A percentile compares a stretch with the other conserved stretches of the same genome.
phyloP scores from a whole-genome alignment of 2,113 vertebrate genomes.

The Sitta europaea region DNA sequence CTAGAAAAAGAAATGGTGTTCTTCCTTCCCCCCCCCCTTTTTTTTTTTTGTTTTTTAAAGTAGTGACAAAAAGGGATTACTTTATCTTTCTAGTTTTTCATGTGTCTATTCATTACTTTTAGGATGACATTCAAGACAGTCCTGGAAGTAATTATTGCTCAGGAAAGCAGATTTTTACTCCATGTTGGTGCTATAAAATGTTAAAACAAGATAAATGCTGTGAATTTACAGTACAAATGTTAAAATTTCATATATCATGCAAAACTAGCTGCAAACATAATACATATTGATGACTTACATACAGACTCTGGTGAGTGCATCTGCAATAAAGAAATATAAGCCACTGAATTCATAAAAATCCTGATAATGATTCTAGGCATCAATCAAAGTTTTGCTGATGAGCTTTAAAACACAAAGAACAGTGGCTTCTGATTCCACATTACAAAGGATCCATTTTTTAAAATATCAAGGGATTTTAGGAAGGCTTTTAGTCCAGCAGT shows the following conservation, averaged over 20 bases:
- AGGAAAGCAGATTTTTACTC: neutral
- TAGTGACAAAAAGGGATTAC: neutral
- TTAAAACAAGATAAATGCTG: neutral
- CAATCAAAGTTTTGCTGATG: neutral
- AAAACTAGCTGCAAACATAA: neutral
- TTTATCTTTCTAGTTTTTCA: neutral
- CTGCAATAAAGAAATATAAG: neutral
- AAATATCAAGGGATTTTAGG: neutral
- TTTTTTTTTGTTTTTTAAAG: neutral
- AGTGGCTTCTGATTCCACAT: neutral
- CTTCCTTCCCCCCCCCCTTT: rapidly evolving
- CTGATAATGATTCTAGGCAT: neutral
- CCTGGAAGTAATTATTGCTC: neutral
- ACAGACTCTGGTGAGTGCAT: neutral
- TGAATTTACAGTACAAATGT: neutral
- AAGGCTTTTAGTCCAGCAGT: neutral
- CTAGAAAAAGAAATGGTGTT: neutral
- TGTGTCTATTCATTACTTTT: neutral
- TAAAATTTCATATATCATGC: neutral
- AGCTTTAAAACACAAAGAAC: neutral
- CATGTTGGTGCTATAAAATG: neutral
- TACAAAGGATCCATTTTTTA: neutral
- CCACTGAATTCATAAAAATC: neutral
- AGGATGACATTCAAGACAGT: neutral
- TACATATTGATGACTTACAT: neutral